Conservation (phyloP, 2,113 vertebrate species). For the Propithecus coquereli region DNA sequence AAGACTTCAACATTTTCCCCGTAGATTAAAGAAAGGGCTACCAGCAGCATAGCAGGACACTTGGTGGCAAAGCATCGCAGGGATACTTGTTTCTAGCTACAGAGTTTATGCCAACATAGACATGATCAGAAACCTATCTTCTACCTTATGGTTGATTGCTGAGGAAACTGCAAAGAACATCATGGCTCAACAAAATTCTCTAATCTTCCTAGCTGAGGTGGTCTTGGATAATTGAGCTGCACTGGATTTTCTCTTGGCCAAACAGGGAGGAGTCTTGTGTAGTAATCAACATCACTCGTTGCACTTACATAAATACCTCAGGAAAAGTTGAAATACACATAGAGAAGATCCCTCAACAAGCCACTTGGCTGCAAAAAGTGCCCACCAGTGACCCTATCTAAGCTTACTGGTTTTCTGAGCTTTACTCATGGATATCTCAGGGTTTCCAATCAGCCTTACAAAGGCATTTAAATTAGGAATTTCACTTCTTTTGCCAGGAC, state of each 20-base stretch:
- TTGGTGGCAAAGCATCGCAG: neutral
- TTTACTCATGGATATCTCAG: neutral
- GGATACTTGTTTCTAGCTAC: neutral
- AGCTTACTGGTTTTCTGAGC: neutral
- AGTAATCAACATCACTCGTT: neutral
- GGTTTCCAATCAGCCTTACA: neutral
- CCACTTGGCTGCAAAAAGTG: neutral
- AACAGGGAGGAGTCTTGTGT: neutral
- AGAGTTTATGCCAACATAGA: neutral
- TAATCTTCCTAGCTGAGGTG: neutral
- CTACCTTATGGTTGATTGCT: neutral
- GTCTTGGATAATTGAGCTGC: neutral
- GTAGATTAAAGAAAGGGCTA: neutral
- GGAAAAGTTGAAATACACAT: neutral
- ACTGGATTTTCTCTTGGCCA: neutral
- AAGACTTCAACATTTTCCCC: neutral
- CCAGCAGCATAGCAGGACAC: neutral
- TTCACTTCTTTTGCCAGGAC: neutral
- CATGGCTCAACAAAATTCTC: neutral
- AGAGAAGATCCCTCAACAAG: neutral
- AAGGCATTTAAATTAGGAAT: neutral
- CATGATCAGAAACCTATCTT: neutral
- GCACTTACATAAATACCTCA: neutral
- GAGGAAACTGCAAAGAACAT: neutral
- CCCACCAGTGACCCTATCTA: neutral